Conservation (phyloP, 2,113 vertebrate species). For the Condylura cristata region DNA sequence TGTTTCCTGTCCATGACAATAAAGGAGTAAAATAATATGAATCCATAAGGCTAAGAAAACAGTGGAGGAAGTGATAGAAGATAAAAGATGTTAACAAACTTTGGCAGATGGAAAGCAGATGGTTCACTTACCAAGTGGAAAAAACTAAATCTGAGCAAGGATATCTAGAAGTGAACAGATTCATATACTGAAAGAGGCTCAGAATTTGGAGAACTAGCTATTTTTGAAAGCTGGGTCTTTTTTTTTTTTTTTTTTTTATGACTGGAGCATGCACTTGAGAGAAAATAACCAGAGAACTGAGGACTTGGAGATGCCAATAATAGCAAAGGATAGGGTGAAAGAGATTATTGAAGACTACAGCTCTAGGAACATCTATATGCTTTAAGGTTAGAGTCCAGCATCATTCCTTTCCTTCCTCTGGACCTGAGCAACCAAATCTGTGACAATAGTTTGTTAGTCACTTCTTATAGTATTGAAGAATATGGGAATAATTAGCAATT, state of each 20-base stretch:
- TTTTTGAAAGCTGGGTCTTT: background rate
- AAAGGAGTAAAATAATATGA: slow-evolving; percentile 3
- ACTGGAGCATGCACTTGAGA: background rate
- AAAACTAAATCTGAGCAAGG: slow-evolving; percentile 22
- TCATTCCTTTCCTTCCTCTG: background rate
- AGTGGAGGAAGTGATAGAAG: slow-evolving; percentile 11
- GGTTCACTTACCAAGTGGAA: background rate
- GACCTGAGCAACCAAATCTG: background rate
- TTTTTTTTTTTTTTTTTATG: background rate
- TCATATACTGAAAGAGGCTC: background rate
- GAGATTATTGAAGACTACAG: background rate
- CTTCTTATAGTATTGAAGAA: background rate
- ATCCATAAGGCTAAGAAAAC: slow-evolving; percentile 11
- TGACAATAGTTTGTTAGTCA: background rate
- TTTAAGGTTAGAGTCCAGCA: background rate
- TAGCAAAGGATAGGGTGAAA: background rate
- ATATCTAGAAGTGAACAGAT: slow-evolving; percentile 22
- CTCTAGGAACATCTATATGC: background rate
- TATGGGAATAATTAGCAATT: background rate
- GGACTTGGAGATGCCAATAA: background rate
- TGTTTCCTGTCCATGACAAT: background rate
- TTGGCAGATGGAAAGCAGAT: slow-evolving; percentile 30
- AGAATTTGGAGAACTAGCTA: background rate
- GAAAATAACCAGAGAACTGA: background rate
- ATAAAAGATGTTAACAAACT: slow-evolving; percentile 18